A percentile compares a stretch with the other conserved stretches of the same genome.
Conservation (phyloP, 2,888 invertebrate species). For the Horisme vitalbata region DNA sequence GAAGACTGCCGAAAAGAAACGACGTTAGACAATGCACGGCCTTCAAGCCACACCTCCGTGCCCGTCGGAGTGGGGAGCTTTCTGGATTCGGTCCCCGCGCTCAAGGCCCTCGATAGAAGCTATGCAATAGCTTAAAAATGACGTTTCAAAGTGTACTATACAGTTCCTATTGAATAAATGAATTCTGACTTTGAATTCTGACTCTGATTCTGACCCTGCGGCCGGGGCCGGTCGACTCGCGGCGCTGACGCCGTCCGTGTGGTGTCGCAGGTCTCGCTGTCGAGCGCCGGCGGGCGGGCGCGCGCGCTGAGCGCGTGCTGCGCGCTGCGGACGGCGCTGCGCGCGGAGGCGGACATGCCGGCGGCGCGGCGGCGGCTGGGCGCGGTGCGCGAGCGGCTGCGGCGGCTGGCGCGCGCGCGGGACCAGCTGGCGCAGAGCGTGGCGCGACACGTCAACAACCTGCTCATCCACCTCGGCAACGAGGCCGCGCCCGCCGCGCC, state of each 20-base stretch:
- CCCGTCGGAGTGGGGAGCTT: too few species aligned
- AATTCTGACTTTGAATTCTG: too few species aligned
- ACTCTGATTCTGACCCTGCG: too few species aligned
- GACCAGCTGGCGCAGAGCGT: conserved; percentile 85
- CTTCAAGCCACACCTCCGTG: too few species aligned
- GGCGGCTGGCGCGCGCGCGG: conserved; percentile 54
- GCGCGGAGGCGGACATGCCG: conserved; percentile 38
- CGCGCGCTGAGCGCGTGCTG: conserved; percentile 54
- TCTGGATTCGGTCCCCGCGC: too few species aligned
- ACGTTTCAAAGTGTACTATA: too few species aligned
- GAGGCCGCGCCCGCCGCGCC: conserved; percentile 56
- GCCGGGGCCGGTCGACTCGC: too few species aligned
- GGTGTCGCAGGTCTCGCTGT: conserved; percentile 43
- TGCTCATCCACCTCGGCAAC: conserved; percentile 95
- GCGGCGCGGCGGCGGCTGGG: conserved; percentile 52
- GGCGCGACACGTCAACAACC: conserved; percentile 95
- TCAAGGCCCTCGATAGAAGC: too few species aligned
- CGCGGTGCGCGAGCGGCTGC: conserved; percentile 60
- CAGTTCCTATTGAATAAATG: too few species aligned
- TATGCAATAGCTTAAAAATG: too few species aligned
- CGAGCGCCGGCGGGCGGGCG: conserved; percentile 54
- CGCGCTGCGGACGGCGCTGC: conserved; percentile 47
- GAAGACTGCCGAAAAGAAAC: too few species aligned
- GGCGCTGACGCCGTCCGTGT: not conserved
- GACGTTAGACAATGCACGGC: too few species aligned